phyloP scores from a whole-genome alignment of 2,113 vertebrate genomes.

The Myiozetetes cayanensis region DNA sequence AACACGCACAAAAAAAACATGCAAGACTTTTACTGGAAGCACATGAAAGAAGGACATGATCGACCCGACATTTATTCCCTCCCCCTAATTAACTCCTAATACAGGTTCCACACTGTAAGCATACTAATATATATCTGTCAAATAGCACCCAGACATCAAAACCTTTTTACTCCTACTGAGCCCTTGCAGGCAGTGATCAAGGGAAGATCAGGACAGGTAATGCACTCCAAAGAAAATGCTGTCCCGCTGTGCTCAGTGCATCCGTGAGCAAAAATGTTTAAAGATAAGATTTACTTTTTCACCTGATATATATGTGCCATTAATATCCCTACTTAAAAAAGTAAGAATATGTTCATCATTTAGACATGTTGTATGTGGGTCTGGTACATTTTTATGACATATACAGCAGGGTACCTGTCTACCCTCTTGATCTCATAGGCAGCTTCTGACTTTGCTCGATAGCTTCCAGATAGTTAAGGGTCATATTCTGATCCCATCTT shows the following conservation, averaged over 20 bases:
- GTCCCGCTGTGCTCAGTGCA: neutral
- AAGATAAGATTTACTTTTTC: neutral
- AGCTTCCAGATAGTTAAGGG: neutral
- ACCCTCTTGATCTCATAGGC: neutral
- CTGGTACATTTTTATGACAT: neutral
- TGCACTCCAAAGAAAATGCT: neutral
- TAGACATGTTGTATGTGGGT: neutral
- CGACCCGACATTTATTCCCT: neutral
- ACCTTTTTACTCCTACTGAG: neutral
- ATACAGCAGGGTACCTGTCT: neutral
- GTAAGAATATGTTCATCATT: neutral
- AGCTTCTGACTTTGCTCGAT: neutral
- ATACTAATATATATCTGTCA: neutral
- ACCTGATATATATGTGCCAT: fast-evolving
- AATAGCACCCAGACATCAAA: neutral
- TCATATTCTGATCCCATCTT: neutral
- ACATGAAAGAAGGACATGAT: neutral
- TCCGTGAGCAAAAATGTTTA: neutral
- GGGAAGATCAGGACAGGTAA: neutral
- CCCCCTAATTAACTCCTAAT: neutral
- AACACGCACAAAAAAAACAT: neutral
- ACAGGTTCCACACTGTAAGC: neutral
- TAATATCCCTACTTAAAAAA: neutral
- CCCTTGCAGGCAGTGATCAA: neutral
- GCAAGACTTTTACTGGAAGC: conserved; percentile 25